A percentile compares a stretch with the other conserved stretches of the same genome.
These are phyloP conservation scores for Hyposmocoma kahamanoa DNA, from an alignment of 1,140 invertebrate genomes.

Conservation along the genomic window DNA sequence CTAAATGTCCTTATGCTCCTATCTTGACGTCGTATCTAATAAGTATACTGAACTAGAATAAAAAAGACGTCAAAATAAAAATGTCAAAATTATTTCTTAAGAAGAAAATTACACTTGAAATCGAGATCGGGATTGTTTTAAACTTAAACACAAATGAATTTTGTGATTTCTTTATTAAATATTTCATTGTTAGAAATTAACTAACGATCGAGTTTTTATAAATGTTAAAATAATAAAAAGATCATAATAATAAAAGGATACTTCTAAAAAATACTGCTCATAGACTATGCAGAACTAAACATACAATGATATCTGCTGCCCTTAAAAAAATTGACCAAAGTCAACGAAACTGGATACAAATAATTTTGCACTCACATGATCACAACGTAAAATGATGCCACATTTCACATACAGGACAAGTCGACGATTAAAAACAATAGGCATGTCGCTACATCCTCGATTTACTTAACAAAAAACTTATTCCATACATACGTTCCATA, in stretches of 20 bases:
- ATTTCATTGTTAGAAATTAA: conserved; percentile 73
- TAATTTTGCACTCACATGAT: conserved; percentile 71
- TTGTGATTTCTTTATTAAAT: conserved; percentile 73
- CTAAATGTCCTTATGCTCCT: too few species aligned
- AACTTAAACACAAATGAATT: conserved; percentile 52
- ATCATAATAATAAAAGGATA: conserved; percentile 65
- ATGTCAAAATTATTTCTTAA: too few species aligned
- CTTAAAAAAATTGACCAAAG: conserved; percentile 47
- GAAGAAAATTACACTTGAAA: not conserved
- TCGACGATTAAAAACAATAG: conserved; percentile 10
- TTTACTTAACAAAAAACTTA: not conserved
- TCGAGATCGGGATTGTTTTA: not conserved
- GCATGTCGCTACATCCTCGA: not conserved
- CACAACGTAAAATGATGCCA: conserved; percentile 70
- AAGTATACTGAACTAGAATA: too few species aligned
- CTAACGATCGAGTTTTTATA: conserved; percentile 70
- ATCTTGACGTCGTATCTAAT: too few species aligned
- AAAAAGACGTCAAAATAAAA: too few species aligned
- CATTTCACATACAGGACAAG: conserved; percentile 71
- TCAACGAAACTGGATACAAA: conserved; percentile 56
- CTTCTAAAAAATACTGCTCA: conserved; percentile 71
- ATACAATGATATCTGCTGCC: conserved; percentile 51
- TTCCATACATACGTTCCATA: too few species aligned
- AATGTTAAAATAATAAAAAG: conserved; percentile 70
- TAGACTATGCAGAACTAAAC: conserved; percentile 67